phyloP scores from a whole-genome alignment of 2,113 vertebrate species.

The Ornithorhynchus anatinus region DNA sequence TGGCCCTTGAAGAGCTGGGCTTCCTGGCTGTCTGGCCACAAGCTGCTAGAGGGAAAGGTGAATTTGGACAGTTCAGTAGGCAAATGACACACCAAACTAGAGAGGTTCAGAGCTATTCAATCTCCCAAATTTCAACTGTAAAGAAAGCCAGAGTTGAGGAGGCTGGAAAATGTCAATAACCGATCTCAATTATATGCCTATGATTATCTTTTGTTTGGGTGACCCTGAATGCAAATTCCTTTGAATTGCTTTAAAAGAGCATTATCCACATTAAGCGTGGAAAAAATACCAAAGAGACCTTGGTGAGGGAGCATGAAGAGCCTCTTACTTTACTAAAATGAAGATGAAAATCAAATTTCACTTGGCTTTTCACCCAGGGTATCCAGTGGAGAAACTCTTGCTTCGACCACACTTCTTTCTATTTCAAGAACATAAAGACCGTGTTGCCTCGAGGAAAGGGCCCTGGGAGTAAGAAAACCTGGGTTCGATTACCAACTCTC shows the following conservation, averaged over 20 bases:
- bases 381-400: too few species aligned
- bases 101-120: background rate
- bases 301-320: slow-evolving; percentile 26
- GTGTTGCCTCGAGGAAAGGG: too few species aligned
- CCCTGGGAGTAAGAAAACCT: too few species aligned
- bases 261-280: slow-evolving; percentile 29
- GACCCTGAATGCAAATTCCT: slow-evolving; percentile 28
- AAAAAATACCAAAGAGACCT: slow-evolving; percentile 26
- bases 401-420: too few species aligned
- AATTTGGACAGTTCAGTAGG: background rate
- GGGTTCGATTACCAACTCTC: too few species aligned
- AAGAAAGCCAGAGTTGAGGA: background rate
- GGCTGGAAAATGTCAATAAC: background rate
- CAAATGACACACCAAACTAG: background rate
- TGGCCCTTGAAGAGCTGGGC: too few species aligned
- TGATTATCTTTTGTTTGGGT: slow-evolving; percentile 21
- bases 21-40: background rate
- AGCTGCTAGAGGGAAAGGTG: background rate
- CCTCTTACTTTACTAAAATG: slow-evolving; percentile 35
- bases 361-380: too few species aligned
- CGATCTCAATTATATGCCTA: slow-evolving; percentile 10
- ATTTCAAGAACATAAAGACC: too few species aligned
- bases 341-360: slow-evolving; percentile 37
- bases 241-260: slow-evolving; percentile 30
- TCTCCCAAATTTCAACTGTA: background rate